Percentiles rank a stretch among this genome's conserved stretches.
These are phyloP conservation scores for Phrynocephalus vlangalii DNA, from an alignment of 2,797 vertebrate genomes.

Conservation along the genomic window DNA sequence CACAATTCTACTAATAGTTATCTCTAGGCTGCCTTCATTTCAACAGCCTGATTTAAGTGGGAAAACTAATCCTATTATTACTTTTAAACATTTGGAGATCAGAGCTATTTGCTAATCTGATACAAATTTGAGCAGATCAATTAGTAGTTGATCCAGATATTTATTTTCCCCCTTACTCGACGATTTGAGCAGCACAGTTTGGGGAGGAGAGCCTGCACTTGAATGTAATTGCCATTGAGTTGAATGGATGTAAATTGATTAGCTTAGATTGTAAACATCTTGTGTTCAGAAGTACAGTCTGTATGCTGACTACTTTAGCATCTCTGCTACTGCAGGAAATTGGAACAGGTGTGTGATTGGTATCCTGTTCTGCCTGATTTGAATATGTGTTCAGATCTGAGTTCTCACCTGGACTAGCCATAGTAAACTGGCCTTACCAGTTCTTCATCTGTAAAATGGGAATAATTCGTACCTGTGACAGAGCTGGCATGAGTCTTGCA, in stretches of 20 bases:
- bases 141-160: background rate
- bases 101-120: background rate
- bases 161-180: background rate
- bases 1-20: background rate
- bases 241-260: background rate
- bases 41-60: background rate
- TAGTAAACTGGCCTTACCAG: background rate
- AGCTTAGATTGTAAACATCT: background rate
- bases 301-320: background rate
- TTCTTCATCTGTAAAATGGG: conserved; percentile 6
- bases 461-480: background rate
- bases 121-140: background rate
- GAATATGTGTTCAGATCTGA: background rate
- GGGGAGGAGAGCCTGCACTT: background rate
- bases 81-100: background rate
- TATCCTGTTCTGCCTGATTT: background rate
- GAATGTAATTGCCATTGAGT: background rate
- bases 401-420: background rate
- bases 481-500: conserved; percentile 16
- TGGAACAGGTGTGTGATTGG: background rate
- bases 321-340: background rate
- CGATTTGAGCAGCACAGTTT: background rate
- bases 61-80: background rate
- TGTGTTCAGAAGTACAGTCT: background rate
- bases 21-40: background rate